Evolutionary conservation across 1,140 invertebrate species (phyloP), one percentile per base, ranked within the genome.

Genomic region (Drosophila equinoxialis): DNA sequence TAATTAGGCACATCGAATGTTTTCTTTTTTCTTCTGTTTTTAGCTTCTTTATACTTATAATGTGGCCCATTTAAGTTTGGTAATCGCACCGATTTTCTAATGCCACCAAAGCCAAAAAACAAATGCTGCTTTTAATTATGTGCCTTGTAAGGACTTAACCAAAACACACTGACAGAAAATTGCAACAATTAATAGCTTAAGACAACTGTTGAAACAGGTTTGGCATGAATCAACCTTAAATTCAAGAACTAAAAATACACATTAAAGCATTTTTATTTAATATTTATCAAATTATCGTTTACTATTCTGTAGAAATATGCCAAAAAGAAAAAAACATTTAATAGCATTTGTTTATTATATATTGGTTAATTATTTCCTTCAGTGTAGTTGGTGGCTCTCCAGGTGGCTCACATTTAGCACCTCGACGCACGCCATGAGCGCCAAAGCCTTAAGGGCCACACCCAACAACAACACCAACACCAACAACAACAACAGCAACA

Each of bases 91-190:
- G 80, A 79, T 77, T 80, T 89, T 83, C 66, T 68, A 80, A 87
- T 70, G 73, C 80, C 80, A 51, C 84, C 69, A 84, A 79, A 89
- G 81, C 69, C 74, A 71, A 72, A 65, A 30, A 79, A 66, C 74
- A 74, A 89, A 87, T 84, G 85, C 78, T 68, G 69, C 80, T 81
- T 89, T 89, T 89, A 89, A 89, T 89, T 81, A 89, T 84, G 77
- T 72, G 64, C 66, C 69, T 84, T 58, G 70, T 64, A 26, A 67
- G 62, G 72, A 79, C 70, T 73, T 63, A 70, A 60, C 45, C 30
- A 48, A 3, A 14, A 13, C 45, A 14, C 66, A 63, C 57, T 30
- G 37, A 1, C 14, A 68, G 10, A 74, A 68, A 48, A 37, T 17
- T 39, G 1, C 11, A 14, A 2, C 11, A 1, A 30, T 30, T 30